phyloP scores from a whole-genome alignment of 2,888 invertebrate species.

The Bugulina stolonifera region DNA sequence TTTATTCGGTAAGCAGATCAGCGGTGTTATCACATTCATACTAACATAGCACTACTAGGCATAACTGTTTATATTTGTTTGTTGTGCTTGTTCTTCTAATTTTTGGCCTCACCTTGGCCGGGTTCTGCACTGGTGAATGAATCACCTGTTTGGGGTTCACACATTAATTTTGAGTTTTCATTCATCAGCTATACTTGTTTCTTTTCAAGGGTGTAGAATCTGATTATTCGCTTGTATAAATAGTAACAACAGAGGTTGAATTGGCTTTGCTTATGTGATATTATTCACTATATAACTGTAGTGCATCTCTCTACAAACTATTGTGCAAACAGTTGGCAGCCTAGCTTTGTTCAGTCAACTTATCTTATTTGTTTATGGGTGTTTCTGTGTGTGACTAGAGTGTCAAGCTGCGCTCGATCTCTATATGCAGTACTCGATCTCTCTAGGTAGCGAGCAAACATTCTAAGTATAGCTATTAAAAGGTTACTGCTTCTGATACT shows the following conservation, averaged over 20 bases:
- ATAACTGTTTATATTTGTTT: no score
- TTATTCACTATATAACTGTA: background rate
- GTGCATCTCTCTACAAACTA: background rate
- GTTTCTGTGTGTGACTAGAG: conserved; percentile 1
- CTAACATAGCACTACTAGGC: no score
- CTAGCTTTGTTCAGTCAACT: background rate
- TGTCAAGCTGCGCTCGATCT: no score
- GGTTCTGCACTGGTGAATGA: no score
- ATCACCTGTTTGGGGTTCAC: background rate
- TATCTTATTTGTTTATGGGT: conserved; percentile 6
- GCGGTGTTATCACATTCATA: no score
- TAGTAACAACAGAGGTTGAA: background rate
- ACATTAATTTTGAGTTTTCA: background rate
- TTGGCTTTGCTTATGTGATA: background rate
- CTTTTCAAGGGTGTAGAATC: background rate
- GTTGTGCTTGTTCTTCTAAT: no score
- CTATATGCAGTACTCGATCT: no score
- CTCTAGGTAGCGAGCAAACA: no score
- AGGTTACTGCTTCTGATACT: no score
- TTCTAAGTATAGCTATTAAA: no score
- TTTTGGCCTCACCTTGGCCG: no score
- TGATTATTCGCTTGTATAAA: conserved; percentile 22
- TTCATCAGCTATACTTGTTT: background rate
- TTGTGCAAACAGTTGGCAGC: conserved; percentile 11
- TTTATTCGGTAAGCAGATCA: conserved; percentile 17